Percentiles rank a stretch among this genome's conserved stretches.
Conservation (phyloP, 1,140 invertebrate species). For the Drosophila quadrilineata region DNA sequence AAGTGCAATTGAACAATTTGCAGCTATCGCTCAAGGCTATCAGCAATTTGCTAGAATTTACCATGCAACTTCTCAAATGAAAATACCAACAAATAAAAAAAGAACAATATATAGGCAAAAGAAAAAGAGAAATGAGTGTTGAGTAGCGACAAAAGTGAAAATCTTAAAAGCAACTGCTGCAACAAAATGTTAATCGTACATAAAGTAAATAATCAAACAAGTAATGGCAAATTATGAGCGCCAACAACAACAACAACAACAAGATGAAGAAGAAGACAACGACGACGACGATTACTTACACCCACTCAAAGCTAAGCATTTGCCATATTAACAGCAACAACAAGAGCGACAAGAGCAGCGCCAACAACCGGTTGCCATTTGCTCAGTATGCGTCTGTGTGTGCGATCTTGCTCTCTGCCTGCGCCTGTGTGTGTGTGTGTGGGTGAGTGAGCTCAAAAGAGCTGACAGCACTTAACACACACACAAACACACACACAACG, state of each 20-base stretch:
- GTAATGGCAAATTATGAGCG: slow-evolving; percentile 43
- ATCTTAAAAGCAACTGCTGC: slow-evolving; percentile 36
- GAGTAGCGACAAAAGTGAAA: slow-evolving; percentile 39
- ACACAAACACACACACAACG: neutral
- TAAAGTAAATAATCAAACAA: slow-evolving; percentile 59
- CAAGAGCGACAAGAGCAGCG: slow-evolving; percentile 25
- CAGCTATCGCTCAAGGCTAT: slow-evolving; percentile 43
- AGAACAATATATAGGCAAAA: neutral
- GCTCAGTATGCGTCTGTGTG: slow-evolving; percentile 6
- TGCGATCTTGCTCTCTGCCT: slow-evolving; percentile 3
- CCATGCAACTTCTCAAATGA: slow-evolving; percentile 10
- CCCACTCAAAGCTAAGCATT: slow-evolving; percentile 61
- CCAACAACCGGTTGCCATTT: slow-evolving; percentile 64
- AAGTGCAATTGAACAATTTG: slow-evolving; percentile 22
- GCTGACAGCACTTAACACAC: slow-evolving; percentile 4
- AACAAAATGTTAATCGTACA: slow-evolving; percentile 39
- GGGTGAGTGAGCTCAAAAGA: slow-evolving; percentile 2
- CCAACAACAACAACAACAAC: slow-evolving; percentile 18
- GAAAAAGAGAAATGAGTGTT: neutral
- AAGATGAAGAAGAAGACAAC: slow-evolving; percentile 7
- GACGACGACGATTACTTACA: slow-evolving; percentile 39
- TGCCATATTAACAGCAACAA: slow-evolving; percentile 30
- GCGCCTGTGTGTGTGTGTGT: neutral
- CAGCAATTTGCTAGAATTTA: slow-evolving; percentile 15
- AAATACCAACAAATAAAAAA: neutral